Evolutionary conservation across 2,797 vertebrate species (phyloP), one percentile per base, ranked within the genome.

Genomic region (Lepilemur ruficaudatus): DNA sequence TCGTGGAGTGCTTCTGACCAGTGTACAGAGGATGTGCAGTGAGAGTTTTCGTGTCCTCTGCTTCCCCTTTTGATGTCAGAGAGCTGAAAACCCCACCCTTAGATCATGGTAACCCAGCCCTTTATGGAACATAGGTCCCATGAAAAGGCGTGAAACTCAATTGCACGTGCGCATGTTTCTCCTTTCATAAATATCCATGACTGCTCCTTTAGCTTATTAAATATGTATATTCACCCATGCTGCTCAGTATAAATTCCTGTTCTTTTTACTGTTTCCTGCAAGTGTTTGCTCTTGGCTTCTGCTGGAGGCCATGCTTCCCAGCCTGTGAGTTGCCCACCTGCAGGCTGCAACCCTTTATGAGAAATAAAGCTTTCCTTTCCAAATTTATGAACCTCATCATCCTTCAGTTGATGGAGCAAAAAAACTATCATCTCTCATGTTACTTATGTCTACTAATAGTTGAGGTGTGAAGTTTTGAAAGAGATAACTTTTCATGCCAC

Each of bases 391-490:
- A 59, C 57, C 11, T n/a, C 17, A 20, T 35, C 63, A 65, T 65
- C 20, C 63, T 65, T 65, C 63, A 65, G 63, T n/a, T 35, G 63
- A 65, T 7, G n/a, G 63, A 35, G 30, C 48, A 67, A 48, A 28
- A 25, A 75, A 63, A 52, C n/a, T n/a, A 78, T 55, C 30, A 78
- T 55, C 30, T 94, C 6, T 89, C 69, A 81, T 57, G 23, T 85
- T 85, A 30, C 76, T 93, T 55, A 50, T 48, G 15, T 25, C 55
- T 48, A 67, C 35, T 59, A 85, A 70, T 23, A 91, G 13, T n/a
- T 83, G 38, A 87, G 12, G 22, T 88, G 7, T 91, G 63, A 95
- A 55, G 17, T 94, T 97, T 93, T 78, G 38, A 96, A 84, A n/a
- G 17, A 73, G 41, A 52, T 67, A 80, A 91, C 6, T 90, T 93